Evolutionary conservation across 2,888 invertebrate species (phyloP).

Genomic region (Andrena haemorrhoa): DNA sequence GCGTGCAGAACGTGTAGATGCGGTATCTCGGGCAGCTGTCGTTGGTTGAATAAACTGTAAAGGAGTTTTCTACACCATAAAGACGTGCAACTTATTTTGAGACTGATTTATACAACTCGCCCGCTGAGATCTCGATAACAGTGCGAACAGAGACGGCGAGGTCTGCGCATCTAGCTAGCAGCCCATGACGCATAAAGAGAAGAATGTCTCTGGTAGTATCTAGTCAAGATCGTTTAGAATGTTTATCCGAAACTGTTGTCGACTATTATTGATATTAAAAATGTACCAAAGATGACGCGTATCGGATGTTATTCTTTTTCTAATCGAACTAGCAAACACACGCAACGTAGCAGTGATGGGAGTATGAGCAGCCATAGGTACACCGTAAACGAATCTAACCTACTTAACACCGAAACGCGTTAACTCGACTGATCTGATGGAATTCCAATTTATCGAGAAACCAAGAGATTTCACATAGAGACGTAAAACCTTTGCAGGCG

Average conservation of each 20-base stretch:
- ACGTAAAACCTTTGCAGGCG: not conserved
- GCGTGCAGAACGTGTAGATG: constrained; percentile 3
- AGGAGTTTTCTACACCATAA: constrained; percentile 42
- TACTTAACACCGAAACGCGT: not conserved
- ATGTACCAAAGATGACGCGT: constrained; percentile 12
- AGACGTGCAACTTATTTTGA: constrained; percentile 62
- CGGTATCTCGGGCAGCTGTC: constrained; percentile 61
- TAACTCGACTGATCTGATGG: constrained; percentile 12
- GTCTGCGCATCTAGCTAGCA: constrained; percentile 67
- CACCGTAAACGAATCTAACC: not conserved
- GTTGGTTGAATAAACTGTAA: constrained; percentile 42
- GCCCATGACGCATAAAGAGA: constrained; percentile 21
- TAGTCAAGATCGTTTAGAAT: constrained; percentile 53
- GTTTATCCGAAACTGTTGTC: constrained; percentile 35
- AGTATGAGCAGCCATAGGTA: constrained; percentile 2
- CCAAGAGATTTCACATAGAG: not conserved
- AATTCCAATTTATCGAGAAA: not conserved
- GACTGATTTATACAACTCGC: constrained; percentile 70
- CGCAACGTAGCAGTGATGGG: not conserved
- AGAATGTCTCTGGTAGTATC: constrained; percentile 49
- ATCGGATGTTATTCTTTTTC: constrained; percentile 8
- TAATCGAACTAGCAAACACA: not conserved
- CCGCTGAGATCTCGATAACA: constrained; percentile 59
- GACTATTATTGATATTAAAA: constrained; percentile 34
- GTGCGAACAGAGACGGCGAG: constrained; percentile 66